A percentile compares a stretch with the other conserved stretches of the same genome.
Evolutionary conservation across 2,888 invertebrate genomes (phyloP).

Genomic region (Leucoma salicis): DNA sequence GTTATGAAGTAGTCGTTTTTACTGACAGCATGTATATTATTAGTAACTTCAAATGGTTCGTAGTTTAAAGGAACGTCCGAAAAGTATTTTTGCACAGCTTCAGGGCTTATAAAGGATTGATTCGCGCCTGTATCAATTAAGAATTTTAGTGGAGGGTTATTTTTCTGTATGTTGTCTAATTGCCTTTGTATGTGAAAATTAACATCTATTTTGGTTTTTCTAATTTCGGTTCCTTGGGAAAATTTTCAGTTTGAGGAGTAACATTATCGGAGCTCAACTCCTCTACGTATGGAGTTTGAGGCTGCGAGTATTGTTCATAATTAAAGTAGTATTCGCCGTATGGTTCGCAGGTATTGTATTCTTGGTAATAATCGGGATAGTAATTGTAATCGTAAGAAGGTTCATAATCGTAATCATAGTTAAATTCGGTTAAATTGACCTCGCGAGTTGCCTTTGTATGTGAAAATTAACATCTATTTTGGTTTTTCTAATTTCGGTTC

Average conservation of each 20-base stretch:
- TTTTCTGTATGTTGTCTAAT: constrained; percentile 25
- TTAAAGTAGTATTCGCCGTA: not conserved
- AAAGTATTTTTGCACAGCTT: constrained; percentile 18
- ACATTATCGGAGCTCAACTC: not conserved
- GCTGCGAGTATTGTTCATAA: not conserved
- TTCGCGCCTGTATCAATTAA: constrained; percentile 30
- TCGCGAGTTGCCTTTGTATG: constrained; percentile 15
- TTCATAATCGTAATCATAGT: constrained; percentile 6
- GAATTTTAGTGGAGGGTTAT: constrained; percentile 25
- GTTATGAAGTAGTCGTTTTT: constrained; percentile 30
- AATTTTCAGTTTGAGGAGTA: constrained; percentile 17
- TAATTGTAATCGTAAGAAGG: constrained; percentile 4
- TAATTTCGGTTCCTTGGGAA: constrained; percentile 12
- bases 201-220: constrained; percentile 25
- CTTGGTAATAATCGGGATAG: not conserved
- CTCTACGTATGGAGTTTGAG: not conserved
- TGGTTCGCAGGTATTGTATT: not conserved
- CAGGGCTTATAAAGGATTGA: constrained; percentile 31
- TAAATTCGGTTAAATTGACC: constrained; percentile 18
- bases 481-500: constrained; percentile 3
- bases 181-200: constrained; percentile 26
- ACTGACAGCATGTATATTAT: constrained; percentile 26
- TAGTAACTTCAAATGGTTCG: constrained; percentile 32
- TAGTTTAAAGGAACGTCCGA: constrained; percentile 12
- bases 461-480: constrained; percentile 33